Percentiles rank a stretch among this genome's conserved stretches.
phyloP scores from a whole-genome alignment of 2,113 vertebrate genomes.

The Callipepla californica region DNA sequence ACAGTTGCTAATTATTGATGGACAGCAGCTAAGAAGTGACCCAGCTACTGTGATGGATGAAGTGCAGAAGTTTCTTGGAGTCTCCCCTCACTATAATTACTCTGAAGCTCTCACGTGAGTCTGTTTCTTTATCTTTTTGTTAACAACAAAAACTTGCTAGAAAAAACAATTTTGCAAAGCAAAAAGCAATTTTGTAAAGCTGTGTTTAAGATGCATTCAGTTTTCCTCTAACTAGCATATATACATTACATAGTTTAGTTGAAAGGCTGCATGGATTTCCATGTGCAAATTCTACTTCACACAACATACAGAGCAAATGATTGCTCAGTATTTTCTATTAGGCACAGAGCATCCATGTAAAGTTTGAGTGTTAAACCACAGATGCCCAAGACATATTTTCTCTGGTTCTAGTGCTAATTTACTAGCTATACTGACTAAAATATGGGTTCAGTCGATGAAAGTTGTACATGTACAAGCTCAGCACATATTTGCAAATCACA shows the following conservation, averaged over 20 bases:
- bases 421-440: background rate
- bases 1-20: slow-evolving; percentile 96
- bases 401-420: background rate
- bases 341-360: background rate
- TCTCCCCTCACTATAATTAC: slow-evolving; percentile 94
- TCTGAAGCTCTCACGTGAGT: slow-evolving; percentile 96
- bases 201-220: background rate
- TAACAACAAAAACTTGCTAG: background rate
- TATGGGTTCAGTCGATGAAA: accelerated
- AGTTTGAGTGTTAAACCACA: accelerated
- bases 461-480: background rate
- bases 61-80: slow-evolving; percentile 95
- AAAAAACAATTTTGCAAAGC: background rate
- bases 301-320: background rate
- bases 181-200: background rate
- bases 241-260: background rate
- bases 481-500: background rate
- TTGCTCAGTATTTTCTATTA: background rate
- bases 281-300: background rate
- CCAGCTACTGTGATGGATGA: slow-evolving; percentile 95
- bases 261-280: background rate
- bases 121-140: background rate
- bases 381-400: background rate
- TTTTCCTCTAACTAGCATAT: background rate
- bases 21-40: slow-evolving; percentile 94